Evolutionary conservation across 2,888 invertebrate genomes (phyloP), one percentile per base, ranked within the genome.

Genomic region (Athalia circularis): DNA sequence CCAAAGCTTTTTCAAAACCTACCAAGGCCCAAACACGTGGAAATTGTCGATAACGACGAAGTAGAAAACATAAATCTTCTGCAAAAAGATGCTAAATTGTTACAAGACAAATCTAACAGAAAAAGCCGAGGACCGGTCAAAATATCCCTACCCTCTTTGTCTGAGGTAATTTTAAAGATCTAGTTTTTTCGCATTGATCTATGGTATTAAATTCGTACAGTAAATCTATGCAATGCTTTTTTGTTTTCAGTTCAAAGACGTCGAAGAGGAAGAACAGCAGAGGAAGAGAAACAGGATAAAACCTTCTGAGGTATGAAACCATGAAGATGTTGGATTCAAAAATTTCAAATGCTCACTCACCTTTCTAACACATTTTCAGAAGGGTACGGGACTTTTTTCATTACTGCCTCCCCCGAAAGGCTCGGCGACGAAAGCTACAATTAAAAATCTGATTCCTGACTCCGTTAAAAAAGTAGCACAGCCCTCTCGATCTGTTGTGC

Each of bases 351-450:
- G 5, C 8, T 43, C 6, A 67, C 79, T 85, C 88, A 4, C 87
- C 83, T 54, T 9, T 72, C 48, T 68, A 59, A 57, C 47, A 80
- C 87, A 77, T 80, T 88, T 88, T 50, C 81, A 94, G 94, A 93
- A 92, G 91, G 93, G 93, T 81, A 93, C 93, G 13, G 93, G 95
- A 7, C 90, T 96, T 8, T 92, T 96, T 65, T 92, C 94, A 78
- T 90, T 96, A 64, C 88, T 96, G 62, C 96, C 96, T 7, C 92
- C 93, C 83, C 96, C 96, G 11, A 94, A 92, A 90, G 91, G 91
- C 85, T 89, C 84, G 47, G 78, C 90, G 77, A 65, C 80, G 50
- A 80, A 85, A 79, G 90, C 88, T 72, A 86, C 81, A 79, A 86
- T 89, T 65, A 87, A 90, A 91, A 59, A 87, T 91, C 80, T 92